Conservation (phyloP, 2,888 invertebrate species). For the Epirrita christyi region DNA sequence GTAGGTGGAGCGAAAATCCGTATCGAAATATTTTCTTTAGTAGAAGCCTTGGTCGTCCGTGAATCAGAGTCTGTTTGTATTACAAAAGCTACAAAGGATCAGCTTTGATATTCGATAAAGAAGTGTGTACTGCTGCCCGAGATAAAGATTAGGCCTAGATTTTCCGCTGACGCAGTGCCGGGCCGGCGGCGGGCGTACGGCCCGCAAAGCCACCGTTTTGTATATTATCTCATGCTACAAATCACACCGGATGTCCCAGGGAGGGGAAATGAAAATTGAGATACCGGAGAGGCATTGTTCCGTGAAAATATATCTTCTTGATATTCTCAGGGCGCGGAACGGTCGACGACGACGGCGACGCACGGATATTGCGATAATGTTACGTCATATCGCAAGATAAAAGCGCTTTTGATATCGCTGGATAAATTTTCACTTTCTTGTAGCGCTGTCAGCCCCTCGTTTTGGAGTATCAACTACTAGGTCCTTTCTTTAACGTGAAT, state of each 20-base stretch:
- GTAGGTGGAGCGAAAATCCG: constrained; percentile 26
- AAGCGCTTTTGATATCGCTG: constrained; percentile 69
- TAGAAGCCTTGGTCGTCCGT: constrained; percentile 23
- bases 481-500: background rate
- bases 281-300: constrained; percentile 82
- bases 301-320: constrained; percentile 82
- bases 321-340: constrained; percentile 76
- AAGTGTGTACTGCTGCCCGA: constrained; percentile 60
- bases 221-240: constrained; percentile 82
- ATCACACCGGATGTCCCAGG: constrained; percentile 81
- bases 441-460: constrained; percentile 44
- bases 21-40: constrained; percentile 30
- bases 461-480: constrained; percentile 5
- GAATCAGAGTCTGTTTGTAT: constrained; percentile 28
- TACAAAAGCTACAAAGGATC: constrained; percentile 48
- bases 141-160: constrained; percentile 70
- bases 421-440: constrained; percentile 68
- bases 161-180: constrained; percentile 68
- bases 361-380: constrained; percentile 80
- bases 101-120: constrained; percentile 55
- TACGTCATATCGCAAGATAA: constrained; percentile 75
- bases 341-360: constrained; percentile 64
- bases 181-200: constrained; percentile 45
- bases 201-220: constrained; percentile 79
- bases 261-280: constrained; percentile 83